Evolutionary conservation across 2,797 vertebrate genomes (phyloP).

Genomic region (Helostoma temminkii): DNA sequence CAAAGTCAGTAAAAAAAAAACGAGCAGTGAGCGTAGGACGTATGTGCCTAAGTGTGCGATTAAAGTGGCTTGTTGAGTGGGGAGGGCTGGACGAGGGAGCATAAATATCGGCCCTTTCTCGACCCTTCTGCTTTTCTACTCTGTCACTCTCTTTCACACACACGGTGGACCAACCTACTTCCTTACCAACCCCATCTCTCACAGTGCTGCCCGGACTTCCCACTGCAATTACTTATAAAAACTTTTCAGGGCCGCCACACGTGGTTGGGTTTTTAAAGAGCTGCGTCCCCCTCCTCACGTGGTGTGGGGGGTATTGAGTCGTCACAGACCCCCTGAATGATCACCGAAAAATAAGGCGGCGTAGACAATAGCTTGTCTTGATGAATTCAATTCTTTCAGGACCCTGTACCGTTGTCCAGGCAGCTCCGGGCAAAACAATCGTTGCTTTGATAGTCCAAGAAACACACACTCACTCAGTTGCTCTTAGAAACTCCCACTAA

Average conservation of each 20-base stretch:
- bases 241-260: constrained; percentile 88
- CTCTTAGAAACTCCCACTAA: constrained; percentile 74
- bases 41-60: constrained; percentile 67
- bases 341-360: constrained; percentile 89
- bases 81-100: constrained; percentile 23
- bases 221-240: constrained; percentile 91
- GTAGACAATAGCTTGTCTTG: constrained; percentile 89
- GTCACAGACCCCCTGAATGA: constrained; percentile 90
- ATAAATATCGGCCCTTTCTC: constrained; percentile 84
- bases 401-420: constrained; percentile 89
- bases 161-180: constrained; percentile 85
- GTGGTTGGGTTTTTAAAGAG: constrained; percentile 90
- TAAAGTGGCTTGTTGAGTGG: constrained; percentile 50
- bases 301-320: constrained; percentile 89
- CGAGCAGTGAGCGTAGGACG: constrained; percentile 42
- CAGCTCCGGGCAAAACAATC: constrained; percentile 87
- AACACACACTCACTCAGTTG: constrained; percentile 77
- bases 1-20: constrained; percentile 67
- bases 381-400: constrained; percentile 92
- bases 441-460: constrained; percentile 86
- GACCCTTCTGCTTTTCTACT: constrained; percentile 80
- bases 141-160: constrained; percentile 83
- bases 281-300: constrained; percentile 85
- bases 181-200: constrained; percentile 85
- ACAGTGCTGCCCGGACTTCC: constrained; percentile 85